phyloP scores from a whole-genome alignment of 2,888 invertebrate genomes.

The Serrognathus titanus region DNA sequence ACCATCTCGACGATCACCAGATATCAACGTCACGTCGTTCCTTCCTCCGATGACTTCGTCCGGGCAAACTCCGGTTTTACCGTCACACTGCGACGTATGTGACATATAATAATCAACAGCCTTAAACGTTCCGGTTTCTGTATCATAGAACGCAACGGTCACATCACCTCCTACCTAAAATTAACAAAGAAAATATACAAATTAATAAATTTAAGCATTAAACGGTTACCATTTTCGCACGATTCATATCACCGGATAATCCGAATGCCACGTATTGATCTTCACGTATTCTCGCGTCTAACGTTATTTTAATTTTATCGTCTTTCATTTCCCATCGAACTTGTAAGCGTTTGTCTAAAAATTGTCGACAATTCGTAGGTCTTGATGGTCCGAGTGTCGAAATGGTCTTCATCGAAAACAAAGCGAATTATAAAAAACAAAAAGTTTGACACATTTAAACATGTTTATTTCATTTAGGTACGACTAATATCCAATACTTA shows the following conservation, averaged over 20 bases:
- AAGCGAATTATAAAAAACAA: conserved; percentile 26
- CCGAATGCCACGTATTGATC: conserved; percentile 90
- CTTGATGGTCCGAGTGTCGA: conserved; percentile 65
- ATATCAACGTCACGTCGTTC: conserved; percentile 73
- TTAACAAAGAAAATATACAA: conserved; percentile 22
- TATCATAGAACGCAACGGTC: conserved; percentile 74
- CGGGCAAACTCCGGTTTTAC: conserved; percentile 80
- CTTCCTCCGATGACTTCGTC: conserved; percentile 76
- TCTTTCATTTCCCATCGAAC: conserved; percentile 82
- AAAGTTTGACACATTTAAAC: conserved; percentile 6
- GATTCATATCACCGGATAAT: conserved; percentile 72
- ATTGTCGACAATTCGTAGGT: conserved; percentile 75
- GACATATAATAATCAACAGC: conserved; percentile 85
- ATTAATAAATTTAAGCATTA: background rate
- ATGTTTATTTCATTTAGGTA: background rate
- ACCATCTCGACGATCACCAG: conserved; percentile 73
- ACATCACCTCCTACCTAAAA: conserved; percentile 70
- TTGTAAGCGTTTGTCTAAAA: conserved; percentile 78
- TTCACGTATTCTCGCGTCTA: conserved; percentile 74
- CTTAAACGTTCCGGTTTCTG: conserved; percentile 58
- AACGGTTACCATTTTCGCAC: conserved; percentile 62
- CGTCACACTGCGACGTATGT: conserved; percentile 77
- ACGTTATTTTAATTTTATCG: conserved; percentile 71
- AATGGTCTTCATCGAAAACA: conserved; percentile 64
- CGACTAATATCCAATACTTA: conserved; percentile 57